These are phyloP conservation scores for Drosophila flavopinicola DNA, from an alignment of 2,888 invertebrate genomes.

Conservation along the genomic window DNA sequence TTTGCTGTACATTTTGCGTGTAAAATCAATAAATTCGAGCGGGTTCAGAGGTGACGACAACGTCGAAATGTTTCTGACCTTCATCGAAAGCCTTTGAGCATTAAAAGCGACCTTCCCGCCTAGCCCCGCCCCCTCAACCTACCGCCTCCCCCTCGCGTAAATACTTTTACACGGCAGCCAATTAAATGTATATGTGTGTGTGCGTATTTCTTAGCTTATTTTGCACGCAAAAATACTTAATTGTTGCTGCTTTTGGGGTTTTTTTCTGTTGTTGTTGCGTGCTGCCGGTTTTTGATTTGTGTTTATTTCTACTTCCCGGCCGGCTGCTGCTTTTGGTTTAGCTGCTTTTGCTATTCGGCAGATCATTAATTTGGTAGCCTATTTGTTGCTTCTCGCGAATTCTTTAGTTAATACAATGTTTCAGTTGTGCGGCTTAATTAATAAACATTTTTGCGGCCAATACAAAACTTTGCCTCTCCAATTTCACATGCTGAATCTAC, in stretches of 20 bases:
- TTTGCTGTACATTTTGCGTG: constrained; percentile 42
- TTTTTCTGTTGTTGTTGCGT: constrained; percentile 2
- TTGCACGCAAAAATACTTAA: constrained; percentile 50
- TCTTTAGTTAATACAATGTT: constrained; percentile 24
- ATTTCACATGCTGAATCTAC: constrained; percentile 13
- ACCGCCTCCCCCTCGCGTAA: too few species aligned
- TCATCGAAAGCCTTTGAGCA: constrained; percentile 47
- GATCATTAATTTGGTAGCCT: constrained; percentile 59
- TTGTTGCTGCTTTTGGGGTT: constrained; percentile 15
- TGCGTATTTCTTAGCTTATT: constrained; percentile 38
- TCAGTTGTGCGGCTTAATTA: constrained; percentile 47
- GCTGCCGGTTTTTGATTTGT: constrained; percentile 44
- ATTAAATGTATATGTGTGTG: constrained; percentile 38
- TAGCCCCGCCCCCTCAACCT: neutral
- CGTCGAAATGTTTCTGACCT: constrained; percentile 70
- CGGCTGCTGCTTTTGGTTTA: constrained; percentile 20
- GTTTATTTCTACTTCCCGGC: constrained; percentile 29
- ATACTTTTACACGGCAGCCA: constrained; percentile 17
- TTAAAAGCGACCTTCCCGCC: constrained; percentile 59
- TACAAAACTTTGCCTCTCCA: constrained; percentile 2
- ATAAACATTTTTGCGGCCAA: constrained; percentile 37
- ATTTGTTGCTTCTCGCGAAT: constrained; percentile 46
- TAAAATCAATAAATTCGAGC: constrained; percentile 80
- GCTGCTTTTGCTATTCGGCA: constrained; percentile 9
- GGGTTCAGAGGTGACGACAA: constrained; percentile 77